These are phyloP conservation scores for Phrynocephalus forsythii DNA, from an alignment of 2,797 vertebrate species.

Conservation along the genomic window DNA sequence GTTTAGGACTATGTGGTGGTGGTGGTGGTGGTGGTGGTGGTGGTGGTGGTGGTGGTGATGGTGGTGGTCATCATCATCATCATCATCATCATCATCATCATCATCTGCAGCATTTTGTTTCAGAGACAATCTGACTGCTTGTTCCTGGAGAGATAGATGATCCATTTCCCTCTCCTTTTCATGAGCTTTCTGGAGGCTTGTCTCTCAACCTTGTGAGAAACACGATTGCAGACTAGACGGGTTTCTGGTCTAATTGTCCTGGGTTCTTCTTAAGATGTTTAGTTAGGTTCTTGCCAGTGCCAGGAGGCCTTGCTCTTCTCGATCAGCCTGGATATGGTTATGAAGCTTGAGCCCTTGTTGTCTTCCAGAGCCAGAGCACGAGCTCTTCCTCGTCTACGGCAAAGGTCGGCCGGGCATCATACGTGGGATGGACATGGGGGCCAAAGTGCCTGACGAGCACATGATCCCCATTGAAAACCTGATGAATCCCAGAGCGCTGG, in stretches of 20 bases:
- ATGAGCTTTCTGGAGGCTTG: not conserved
- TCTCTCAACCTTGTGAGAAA: not conserved
- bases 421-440: conserved; percentile 95
- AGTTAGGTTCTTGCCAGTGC: not conserved
- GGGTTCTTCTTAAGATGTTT: not conserved
- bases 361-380: conserved; percentile 91
- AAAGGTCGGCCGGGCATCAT: conserved; percentile 97
- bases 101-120: not conserved
- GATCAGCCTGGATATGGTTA: not conserved
- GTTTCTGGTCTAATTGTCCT: not conserved
- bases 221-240: not conserved
- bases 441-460: conserved; percentile 94
- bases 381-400: conserved; percentile 95
- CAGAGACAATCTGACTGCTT: not conserved
- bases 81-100: no score
- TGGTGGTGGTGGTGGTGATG: no score
- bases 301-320: not conserved
- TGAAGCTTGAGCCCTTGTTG: not conserved
- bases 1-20: no score
- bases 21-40: no score
- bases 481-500: conserved; percentile 95
- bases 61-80: no score
- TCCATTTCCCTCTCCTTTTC: not conserved
- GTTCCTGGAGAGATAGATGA: not conserved
- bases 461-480: conserved; percentile 99